Conservation (phyloP, 2,113 vertebrate genomes). For the Jacana jacana region DNA sequence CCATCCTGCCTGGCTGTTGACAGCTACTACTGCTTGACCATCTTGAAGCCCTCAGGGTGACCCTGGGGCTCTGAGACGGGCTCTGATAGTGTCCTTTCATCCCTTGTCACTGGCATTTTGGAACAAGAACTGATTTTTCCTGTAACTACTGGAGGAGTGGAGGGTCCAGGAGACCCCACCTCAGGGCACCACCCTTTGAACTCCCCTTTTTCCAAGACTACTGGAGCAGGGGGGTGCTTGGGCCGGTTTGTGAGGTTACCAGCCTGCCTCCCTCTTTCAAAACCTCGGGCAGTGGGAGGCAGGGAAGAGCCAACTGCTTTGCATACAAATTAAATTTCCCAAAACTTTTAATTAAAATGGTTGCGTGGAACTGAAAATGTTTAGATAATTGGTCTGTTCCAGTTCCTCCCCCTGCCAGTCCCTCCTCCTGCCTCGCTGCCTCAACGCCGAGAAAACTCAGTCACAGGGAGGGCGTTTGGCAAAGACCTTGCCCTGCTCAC, state of each 20-base stretch:
- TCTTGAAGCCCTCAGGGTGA: background rate
- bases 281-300: background rate
- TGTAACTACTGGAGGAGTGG: background rate
- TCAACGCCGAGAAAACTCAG: background rate
- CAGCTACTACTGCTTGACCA: background rate
- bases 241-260: background rate
- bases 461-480: background rate
- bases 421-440: background rate
- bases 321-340: constrained; percentile 58
- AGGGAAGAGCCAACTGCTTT: constrained; percentile 40
- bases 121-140: background rate
- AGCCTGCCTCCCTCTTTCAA: background rate
- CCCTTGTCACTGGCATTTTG: background rate
- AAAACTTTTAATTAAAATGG: constrained; percentile 38
- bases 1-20: background rate
- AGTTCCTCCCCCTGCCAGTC: background rate
- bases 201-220: background rate
- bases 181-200: background rate
- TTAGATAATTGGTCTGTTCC: background rate
- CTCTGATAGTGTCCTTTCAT: background rate
- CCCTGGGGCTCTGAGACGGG: background rate
- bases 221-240: background rate
- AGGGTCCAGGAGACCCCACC: background rate
- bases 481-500: background rate
- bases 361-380: constrained; percentile 19